phyloP scores from a whole-genome alignment of 1,140 invertebrate genomes.

The Cardiocondyla obscurior region DNA sequence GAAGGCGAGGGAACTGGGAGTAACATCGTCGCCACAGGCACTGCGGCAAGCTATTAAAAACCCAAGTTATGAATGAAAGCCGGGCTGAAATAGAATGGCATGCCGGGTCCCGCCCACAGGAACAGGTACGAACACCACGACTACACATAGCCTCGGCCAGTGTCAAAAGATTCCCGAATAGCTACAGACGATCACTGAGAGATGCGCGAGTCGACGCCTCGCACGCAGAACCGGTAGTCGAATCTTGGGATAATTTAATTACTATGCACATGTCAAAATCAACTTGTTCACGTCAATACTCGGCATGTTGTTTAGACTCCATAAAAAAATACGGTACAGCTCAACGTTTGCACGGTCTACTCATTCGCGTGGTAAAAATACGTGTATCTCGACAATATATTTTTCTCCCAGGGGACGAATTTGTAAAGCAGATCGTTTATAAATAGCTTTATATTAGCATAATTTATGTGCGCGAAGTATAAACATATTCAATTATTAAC shows the following conservation, averaged over 20 bases:
- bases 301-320: neutral
- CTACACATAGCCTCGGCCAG: slow-evolving; percentile 59
- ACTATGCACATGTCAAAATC: slow-evolving; percentile 40
- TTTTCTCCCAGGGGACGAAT: neutral
- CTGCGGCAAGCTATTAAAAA: slow-evolving; percentile 82
- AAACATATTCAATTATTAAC: neutral
- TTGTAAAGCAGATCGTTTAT: slow-evolving; percentile 18
- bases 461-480: neutral
- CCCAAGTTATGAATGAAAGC: slow-evolving; percentile 83
- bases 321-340: neutral
- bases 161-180: slow-evolving; percentile 69
- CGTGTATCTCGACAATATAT: neutral
- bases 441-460: neutral
- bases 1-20: slow-evolving; percentile 61
- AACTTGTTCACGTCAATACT: slow-evolving; percentile 40
- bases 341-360: neutral
- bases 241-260: slow-evolving; percentile 25
- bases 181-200: slow-evolving; percentile 29
- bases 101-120: slow-evolving; percentile 79
- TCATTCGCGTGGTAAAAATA: neutral
- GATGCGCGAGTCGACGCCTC: slow-evolving; percentile 25
- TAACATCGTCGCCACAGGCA: slow-evolving; percentile 68
- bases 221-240: slow-evolving; percentile 54
- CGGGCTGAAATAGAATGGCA: slow-evolving; percentile 83
- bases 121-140: slow-evolving; percentile 70